Percentiles rank a stretch among this genome's conserved stretches.
Evolutionary conservation across 2,113 vertebrate species (phyloP).

Genomic region (Spea multiplicata): DNA sequence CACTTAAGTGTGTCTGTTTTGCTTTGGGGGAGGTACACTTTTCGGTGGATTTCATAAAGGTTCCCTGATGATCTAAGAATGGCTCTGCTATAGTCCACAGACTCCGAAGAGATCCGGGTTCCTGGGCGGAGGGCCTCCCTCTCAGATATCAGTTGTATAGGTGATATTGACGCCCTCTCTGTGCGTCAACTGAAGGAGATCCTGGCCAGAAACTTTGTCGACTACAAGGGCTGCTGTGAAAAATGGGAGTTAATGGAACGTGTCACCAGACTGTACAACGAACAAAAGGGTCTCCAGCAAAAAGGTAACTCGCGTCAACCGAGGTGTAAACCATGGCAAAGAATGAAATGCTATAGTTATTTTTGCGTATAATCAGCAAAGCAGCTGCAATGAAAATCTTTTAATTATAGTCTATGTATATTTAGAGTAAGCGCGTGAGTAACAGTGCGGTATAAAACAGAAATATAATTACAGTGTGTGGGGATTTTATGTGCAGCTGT

Average conservation of each 20-base stretch:
- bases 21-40: too few relatives aligned
- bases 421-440: background rate
- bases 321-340: too few relatives aligned
- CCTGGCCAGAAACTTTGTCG: constrained; percentile 91
- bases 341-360: too few relatives aligned
- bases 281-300: constrained; percentile 80
- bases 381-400: too few relatives aligned
- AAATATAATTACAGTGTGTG: background rate
- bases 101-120: constrained; percentile 75
- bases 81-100: constrained; percentile 64
- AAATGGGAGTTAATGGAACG: constrained; percentile 97
- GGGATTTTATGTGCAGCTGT: background rate
- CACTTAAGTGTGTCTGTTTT: too few relatives aligned
- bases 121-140: constrained; percentile 84
- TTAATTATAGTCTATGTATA: too few relatives aligned
- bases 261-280: constrained; percentile 84
- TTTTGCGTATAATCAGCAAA: too few relatives aligned
- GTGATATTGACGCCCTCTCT: constrained; percentile 82
- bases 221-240: constrained; percentile 98
- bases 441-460: background rate
- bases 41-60: too few relatives aligned
- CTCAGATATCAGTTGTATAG: constrained; percentile 73
- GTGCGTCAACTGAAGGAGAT: constrained; percentile 96
- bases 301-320: constrained; percentile 59
- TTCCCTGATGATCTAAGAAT: too few relatives aligned